Percentiles rank a stretch among this genome's conserved stretches.
Conservation (phyloP, 2,888 invertebrate species). For the Idaea straminata region DNA sequence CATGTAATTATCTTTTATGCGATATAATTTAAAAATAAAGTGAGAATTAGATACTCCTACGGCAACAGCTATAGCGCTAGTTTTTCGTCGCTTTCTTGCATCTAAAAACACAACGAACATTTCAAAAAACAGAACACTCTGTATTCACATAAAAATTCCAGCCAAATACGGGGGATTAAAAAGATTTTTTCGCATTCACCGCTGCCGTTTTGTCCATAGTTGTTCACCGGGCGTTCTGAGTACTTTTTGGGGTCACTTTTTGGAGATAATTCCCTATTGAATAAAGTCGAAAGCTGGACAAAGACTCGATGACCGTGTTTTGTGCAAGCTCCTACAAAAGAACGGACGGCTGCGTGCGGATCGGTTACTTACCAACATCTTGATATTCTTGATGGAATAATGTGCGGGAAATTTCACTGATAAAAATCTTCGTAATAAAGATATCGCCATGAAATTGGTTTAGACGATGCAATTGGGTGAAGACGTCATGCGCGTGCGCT, state of each 20-base stretch:
- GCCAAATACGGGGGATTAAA: conserved; percentile 57
- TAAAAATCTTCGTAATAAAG: conserved; percentile 36
- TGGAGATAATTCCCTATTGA: conserved; percentile 73
- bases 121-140: conserved; percentile 37
- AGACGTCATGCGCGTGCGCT: background rate
- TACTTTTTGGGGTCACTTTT: conserved; percentile 79
- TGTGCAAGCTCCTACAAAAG: conserved; percentile 48
- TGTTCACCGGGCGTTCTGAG: conserved; percentile 55
- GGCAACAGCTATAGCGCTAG: too few species aligned
- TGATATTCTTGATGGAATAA: conserved; percentile 51
- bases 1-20: too few species aligned
- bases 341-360: conserved; percentile 46
- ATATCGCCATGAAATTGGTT: conserved; percentile 52
- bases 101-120: background rate
- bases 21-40: too few species aligned
- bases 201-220: conserved; percentile 46
- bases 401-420: conserved; percentile 34
- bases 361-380: conserved; percentile 53
- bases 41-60: too few species aligned
- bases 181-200: conserved; percentile 48
- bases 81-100: too few species aligned
- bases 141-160: conserved; percentile 52
- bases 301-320: conserved; percentile 30
- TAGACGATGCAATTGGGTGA: conserved; percentile 32
- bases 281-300: conserved; percentile 53